Base-by-base conservation (phyloP, 92 coral and sea anemone species). In the Parazoanthus swiftii region DNA sequence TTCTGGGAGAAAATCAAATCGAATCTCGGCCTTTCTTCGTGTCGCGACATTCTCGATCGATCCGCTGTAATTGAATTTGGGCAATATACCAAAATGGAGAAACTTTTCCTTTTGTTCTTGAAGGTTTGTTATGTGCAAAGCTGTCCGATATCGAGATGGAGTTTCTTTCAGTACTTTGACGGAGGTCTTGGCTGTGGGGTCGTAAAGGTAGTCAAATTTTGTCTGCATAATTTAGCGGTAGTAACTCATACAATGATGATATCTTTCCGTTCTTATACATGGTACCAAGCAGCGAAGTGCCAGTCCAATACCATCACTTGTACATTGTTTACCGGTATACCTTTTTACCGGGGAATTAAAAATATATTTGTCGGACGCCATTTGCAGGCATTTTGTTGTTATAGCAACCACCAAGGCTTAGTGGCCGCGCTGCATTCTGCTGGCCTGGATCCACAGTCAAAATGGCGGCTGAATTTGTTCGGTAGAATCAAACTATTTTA, bases 1-100 rank as follows among this genome's bases (percentile, higher is more conserved):
- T 86, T 97, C 99, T 50, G 93, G 93, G 3, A 95, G 90, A 76
- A 97, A 93, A 33, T 97, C 98, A 33, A 92, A 95, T 43, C 98
- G 94, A 63, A 97, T 93, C 43, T 90, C 91, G 13, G 96, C 92
- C 48, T 97, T 94, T 48, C 38, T 81, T 87, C 91, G 92, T n/a
- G 58, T 92, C 9, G 89, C 89, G n/a, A 86, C 87, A 79, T 86
- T 80, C 79, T 93, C 97, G 79, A 90, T 89, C 39, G 95, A 79
- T 5, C 94, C 92, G 38, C 89, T 94, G 76, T 93, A 92, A 26
- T 79, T 88, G 85, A 91, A 91, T 38, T 89, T 90, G 16, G 98
- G 98, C 16, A 92, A 75, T 80, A 92, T 91, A 13, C 98, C 98
- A 77, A 91, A 89, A 50, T 89, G 91, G 39, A 97, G 92, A 77